Percentiles rank a stretch among this genome's conserved stretches.
phyloP scores from a whole-genome alignment of 2,888 invertebrate genomes.

The Ophion costatus region DNA sequence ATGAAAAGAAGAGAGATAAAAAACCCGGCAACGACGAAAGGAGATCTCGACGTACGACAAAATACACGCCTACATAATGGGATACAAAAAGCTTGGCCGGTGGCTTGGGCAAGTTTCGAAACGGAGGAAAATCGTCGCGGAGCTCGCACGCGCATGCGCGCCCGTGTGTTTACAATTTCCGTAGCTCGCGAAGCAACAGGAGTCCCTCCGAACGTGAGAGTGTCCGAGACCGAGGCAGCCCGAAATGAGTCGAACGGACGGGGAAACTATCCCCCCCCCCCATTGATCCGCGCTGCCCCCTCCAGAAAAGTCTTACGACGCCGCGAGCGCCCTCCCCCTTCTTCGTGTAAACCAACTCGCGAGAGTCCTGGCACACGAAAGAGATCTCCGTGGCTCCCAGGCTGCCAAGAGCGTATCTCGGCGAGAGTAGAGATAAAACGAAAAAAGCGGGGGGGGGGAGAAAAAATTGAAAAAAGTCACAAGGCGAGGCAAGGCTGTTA shows the following conservation, averaged over 20 bases:
- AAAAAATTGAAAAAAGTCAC: conserved; percentile 31
- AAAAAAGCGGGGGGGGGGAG: conserved; percentile 2
- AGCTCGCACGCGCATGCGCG: conserved; percentile 15
- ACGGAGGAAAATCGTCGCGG: conserved; percentile 19
- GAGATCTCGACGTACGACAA: conserved; percentile 34
- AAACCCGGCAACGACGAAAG: background rate
- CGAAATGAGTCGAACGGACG: conserved; percentile 40
- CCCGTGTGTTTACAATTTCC: conserved; percentile 4
- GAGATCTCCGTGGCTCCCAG: conserved; percentile 12
- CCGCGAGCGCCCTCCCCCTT: background rate
- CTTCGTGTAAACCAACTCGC: conserved; percentile 3
- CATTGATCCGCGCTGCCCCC: too few species aligned
- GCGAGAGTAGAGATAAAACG: conserved; percentile 26
- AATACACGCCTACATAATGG: conserved; percentile 49
- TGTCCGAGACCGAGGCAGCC: background rate
- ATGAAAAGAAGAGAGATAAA: background rate
- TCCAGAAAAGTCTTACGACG: too few species aligned
- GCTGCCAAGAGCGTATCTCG: conserved; percentile 32
- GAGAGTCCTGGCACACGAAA: conserved; percentile 13
- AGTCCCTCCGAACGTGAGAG: conserved; percentile 31
- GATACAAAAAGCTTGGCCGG: conserved; percentile 20
- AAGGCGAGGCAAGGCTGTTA: conserved; percentile 48
- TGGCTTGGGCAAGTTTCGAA: conserved; percentile 9
- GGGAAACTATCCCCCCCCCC: conserved; percentile 27
- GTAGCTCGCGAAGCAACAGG: background rate